Percentiles rank a stretch among this genome's conserved stretches.
Conservation (phyloP, 2,113 vertebrate genomes). For the Cricetomys ansorgei region DNA sequence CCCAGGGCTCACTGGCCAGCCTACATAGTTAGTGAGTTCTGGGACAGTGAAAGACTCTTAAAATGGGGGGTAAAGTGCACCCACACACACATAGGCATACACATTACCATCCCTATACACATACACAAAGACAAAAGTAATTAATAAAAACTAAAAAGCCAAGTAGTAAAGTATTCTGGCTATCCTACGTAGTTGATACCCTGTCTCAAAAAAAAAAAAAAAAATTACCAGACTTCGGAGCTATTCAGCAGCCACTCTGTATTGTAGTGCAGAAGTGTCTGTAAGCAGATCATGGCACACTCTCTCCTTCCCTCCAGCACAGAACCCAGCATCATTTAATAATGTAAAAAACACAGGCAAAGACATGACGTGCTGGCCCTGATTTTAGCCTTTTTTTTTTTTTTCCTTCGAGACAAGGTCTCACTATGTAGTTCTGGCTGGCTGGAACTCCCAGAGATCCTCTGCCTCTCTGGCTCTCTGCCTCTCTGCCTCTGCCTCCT, state of each 20-base stretch:
- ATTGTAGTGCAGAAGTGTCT: rapidly evolving
- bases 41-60: neutral
- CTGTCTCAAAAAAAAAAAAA: neutral
- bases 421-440: neutral
- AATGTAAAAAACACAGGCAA: neutral
- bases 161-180: neutral
- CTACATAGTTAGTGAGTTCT: neutral
- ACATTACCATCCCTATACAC: too few relatives aligned
- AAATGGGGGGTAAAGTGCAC: too few relatives aligned
- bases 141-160: neutral
- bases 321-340: neutral
- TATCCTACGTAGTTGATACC: neutral
- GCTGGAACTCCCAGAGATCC: neutral
- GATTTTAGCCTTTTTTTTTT: neutral
- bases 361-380: too few relatives aligned
- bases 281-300: neutral
- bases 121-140: neutral
- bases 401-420: neutral
- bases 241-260: rapidly evolving
- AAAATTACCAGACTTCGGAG: neutral
- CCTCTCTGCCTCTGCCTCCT: neutral
- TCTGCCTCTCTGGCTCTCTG: too few relatives aligned
- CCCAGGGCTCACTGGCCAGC: neutral
- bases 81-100: neutral
- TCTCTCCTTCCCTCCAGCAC: too few relatives aligned